Evolutionary conservation across 2,797 vertebrate genomes (phyloP).

Genomic region (Paratrypauchen microcephalus): DNA sequence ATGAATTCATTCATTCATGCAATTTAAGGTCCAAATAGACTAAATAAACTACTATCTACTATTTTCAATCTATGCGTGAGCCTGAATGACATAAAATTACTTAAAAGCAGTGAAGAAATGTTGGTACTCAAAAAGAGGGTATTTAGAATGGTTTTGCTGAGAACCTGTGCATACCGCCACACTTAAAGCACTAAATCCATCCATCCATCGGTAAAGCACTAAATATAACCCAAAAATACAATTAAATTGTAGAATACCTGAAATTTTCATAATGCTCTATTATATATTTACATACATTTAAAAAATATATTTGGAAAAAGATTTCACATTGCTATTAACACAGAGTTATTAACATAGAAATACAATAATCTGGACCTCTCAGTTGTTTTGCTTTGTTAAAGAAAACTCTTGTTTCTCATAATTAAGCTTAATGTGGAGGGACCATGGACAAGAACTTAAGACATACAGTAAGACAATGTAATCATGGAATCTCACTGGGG

Average conservation of each 20-base stretch:
- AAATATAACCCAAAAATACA: background rate
- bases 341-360: background rate
- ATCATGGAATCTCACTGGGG: conserved; percentile 5
- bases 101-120: too few species aligned
- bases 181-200: too few species aligned
- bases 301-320: background rate
- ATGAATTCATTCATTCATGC: too few species aligned
- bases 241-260: background rate
- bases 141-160: too few species aligned
- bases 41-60: too few species aligned
- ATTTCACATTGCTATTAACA: background rate
- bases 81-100: too few species aligned
- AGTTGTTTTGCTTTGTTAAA: background rate
- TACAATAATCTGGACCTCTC: background rate
- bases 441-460: background rate
- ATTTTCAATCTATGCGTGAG: too few species aligned
- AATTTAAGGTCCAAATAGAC: too few species aligned
- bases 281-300: too few species aligned
- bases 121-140: too few species aligned
- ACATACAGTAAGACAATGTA: conserved; percentile 5
- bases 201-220: too few species aligned
- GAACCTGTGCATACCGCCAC: too few species aligned
- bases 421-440: background rate
- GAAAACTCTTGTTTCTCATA: background rate
- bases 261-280: background rate